Evolutionary conservation across 2,888 invertebrate genomes (phyloP), one percentile per base, ranked within the genome.

Genomic region (Orthonevra nobilis): DNA sequence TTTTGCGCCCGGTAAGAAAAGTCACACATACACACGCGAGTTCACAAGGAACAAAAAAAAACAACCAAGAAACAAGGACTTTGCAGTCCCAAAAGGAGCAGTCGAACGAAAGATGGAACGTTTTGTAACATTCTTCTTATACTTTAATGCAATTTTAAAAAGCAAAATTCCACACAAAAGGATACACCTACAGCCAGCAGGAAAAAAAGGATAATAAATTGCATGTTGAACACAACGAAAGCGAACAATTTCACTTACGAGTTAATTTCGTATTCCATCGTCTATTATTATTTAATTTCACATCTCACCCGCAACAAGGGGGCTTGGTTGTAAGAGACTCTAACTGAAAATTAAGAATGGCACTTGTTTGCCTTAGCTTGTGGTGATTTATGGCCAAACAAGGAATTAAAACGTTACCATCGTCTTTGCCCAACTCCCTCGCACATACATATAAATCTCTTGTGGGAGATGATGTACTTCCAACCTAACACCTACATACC

Each of bases 281-380:
- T 52, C 60, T 79, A 66, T 72, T 79, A 79, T 72, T 72, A 79
- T 72, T 72, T 79, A 72, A 79, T 79, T 72, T 79, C 52, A 34
- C 30, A 66, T 54, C 14, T 28, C 17, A 30, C 6, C 23, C 17
- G n/a, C 5, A 4, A 32, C 5, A 32, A 5, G n/a, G 10, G 23
- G 42, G 26, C 28, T 14, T n/a, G 15, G 32, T 28, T 9, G 1
- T 3, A 4, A n/a, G 2, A 56, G 69, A 38, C 46, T 56, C 28
- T 69, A 75, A 75, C 69, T 75, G 75, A 75, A 75, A 75, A 75
- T 69, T 75, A 69, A 63, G 75, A 75, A 75, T 63, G 68, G 63
- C 75, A 75, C 69, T 69, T 75, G 75, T 75, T 75, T 75, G 75
- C 63, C 63, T 61, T 61, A 56, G 36, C 40, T 63, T 40, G 34